A percentile compares a stretch with the other conserved stretches of the same genome.
These are phyloP conservation scores for Trissolcus japonicus DNA, from an alignment of 2,888 invertebrate genomes.

Conservation along the genomic window DNA sequence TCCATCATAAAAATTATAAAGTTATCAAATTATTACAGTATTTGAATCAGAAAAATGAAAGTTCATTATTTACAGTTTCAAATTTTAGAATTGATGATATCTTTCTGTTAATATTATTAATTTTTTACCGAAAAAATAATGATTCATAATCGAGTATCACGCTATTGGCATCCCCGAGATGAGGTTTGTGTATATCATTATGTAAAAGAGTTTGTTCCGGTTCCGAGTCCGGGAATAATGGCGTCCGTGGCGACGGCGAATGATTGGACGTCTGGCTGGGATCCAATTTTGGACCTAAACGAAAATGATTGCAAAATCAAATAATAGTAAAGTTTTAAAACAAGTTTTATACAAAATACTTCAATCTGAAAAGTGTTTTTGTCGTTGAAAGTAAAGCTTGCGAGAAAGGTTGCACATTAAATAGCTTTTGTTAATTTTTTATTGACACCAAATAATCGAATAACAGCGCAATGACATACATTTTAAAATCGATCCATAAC, in stretches of 20 bases:
- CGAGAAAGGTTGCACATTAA: not conserved
- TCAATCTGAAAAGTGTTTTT: too few species aligned
- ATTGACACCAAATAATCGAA: slow-evolving; percentile 20
- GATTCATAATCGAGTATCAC: slow-evolving; percentile 69
- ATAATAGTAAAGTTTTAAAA: too few species aligned
- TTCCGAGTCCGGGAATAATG: slow-evolving; percentile 64
- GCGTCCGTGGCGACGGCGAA: slow-evolving; percentile 67
- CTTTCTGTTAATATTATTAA: not conserved
- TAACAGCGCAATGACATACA: slow-evolving; percentile 63
- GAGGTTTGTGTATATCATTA: slow-evolving; percentile 58
- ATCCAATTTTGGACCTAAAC: slow-evolving; percentile 69
- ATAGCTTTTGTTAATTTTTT: slow-evolving; percentile 6
- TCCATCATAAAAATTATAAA: not conserved
- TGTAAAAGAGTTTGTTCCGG: slow-evolving; percentile 56
- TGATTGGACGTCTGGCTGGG: slow-evolving; percentile 52
- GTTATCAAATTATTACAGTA: too few species aligned
- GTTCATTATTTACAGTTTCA: too few species aligned
- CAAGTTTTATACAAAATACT: too few species aligned
- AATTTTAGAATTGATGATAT: too few species aligned
- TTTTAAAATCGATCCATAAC: slow-evolving; percentile 61
- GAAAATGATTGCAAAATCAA: not conserved
- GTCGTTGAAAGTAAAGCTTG: too few species aligned
- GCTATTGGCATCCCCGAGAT: slow-evolving; percentile 57
- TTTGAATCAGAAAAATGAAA: too few species aligned
- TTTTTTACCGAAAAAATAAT: slow-evolving; percentile 70